Conservation (phyloP, 2,113 vertebrate genomes). For the Excalfactoria chinensis region DNA sequence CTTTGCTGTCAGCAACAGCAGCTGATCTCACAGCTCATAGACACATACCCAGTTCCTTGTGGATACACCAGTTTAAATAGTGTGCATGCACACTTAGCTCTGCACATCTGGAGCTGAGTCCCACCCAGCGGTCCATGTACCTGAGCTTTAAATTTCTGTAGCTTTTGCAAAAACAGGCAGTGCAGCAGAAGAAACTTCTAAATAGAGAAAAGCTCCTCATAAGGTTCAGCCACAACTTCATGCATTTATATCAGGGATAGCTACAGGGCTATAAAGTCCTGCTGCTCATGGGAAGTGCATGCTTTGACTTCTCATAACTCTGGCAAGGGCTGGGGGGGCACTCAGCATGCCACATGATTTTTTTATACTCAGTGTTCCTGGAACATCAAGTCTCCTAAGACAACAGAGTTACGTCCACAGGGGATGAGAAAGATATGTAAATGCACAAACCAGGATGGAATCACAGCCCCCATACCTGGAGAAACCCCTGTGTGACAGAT, state of each 20-base stretch:
- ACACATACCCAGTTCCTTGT: neutral
- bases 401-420: neutral
- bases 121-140: neutral
- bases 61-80: neutral
- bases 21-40: neutral
- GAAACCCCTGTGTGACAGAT: neutral
- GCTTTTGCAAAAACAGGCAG: neutral
- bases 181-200: neutral
- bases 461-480: neutral
- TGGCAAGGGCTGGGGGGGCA: neutral
- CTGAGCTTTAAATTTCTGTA: neutral
- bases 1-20: neutral
- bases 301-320: neutral
- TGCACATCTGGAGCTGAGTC: neutral
- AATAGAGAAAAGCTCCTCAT: neutral
- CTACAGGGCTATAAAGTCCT: neutral
- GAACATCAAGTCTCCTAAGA: neutral
- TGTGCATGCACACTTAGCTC: neutral
- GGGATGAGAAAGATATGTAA: neutral
- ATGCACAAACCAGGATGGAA: fast-evolving
- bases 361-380: neutral
- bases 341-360: neutral
- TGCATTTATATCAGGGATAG: neutral
- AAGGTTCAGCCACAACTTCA: neutral
- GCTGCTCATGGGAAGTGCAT: fast-evolving